Base-by-base conservation (phyloP, 2,113 vertebrate genomes). In the Amblyornis subalaris region DNA sequence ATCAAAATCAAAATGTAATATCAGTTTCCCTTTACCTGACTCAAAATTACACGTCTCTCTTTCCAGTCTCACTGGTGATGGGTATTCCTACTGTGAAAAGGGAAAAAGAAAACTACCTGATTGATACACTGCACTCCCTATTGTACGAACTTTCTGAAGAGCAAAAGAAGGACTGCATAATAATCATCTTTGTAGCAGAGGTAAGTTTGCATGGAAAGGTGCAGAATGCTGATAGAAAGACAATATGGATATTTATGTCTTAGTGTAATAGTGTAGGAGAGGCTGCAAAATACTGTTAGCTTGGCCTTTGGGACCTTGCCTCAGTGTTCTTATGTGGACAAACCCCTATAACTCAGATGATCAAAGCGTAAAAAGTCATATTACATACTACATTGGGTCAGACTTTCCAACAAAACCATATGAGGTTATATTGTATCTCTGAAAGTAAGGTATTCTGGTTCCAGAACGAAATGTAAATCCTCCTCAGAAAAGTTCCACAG, bases 121-220 rank as follows among this genome's bases (percentile, higher is more conserved):
- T 98, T 57, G 97, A 76, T 82, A 99, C 99, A 0, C 83, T 99
- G 88, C 95, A 83, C 67, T 99, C 98, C 38, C 62, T 99, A 20
- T 80, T 99, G 55, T 97, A 83, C 10, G 94, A 97, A 53, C 96
- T 99, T 70, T 97, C 98, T 13, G 70, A 92, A 15, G 50, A 96
- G 7, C 97, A 99, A 74, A 96, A 96, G 89, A 62, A 85, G 4
- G 98, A 99, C 75, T 98, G 98, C 0, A 26, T 99, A 62, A 97
- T 99, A 85, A 95, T 99, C 16, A 16, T 99, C 93, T 98, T 99
- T n/a, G 78, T 99, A 31, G 98, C 98, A 15, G 99, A 99, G 97
- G 99, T 99, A 86, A 26, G 97, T 75, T 31, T 77, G 26, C 23
- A 3, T 85, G 57, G 33, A 31, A 64, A 81, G 16, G 25, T 57